phyloP scores from a whole-genome alignment of 2,888 invertebrate genomes.

The Diarsia dahlii region DNA sequence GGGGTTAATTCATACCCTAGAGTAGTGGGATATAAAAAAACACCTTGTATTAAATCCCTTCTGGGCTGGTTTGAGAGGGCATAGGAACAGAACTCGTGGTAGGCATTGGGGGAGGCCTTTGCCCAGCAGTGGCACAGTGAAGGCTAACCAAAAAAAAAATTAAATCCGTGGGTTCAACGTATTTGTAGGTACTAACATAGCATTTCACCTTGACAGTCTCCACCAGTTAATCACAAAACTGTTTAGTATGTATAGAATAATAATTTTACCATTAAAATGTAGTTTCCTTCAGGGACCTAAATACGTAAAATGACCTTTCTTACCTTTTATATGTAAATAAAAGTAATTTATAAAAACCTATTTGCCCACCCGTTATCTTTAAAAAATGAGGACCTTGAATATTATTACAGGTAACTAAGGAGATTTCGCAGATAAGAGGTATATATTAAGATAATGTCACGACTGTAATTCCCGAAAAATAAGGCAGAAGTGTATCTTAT shows the following conservation, averaged over 20 bases:
- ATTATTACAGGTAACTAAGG: background rate
- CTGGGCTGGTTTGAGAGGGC: no score
- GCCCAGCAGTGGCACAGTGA: no score
- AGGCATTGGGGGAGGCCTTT: no score
- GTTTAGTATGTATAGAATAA: constrained; percentile 3
- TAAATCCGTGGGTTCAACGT: no score
- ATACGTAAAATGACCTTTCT: background rate
- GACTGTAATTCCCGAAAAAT: no score
- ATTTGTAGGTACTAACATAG: background rate
- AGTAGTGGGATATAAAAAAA: no score
- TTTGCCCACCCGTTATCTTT: constrained; percentile 10
- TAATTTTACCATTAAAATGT: background rate
- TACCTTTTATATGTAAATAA: constrained; percentile 13
- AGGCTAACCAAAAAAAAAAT: no score
- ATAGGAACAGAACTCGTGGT: no score
- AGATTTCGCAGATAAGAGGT: background rate
- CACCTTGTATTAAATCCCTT: no score
- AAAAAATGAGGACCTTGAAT: constrained; percentile 16
- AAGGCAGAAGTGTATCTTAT: no score
- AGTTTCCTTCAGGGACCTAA: background rate
- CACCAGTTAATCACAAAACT: background rate
- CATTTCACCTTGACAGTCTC: background rate
- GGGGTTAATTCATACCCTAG: no score
- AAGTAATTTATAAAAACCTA: constrained; percentile 26
- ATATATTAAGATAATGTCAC: background rate